Evolutionary conservation across 2,113 vertebrate species (phyloP).

Genomic region (Macheiramphus alcinus): DNA sequence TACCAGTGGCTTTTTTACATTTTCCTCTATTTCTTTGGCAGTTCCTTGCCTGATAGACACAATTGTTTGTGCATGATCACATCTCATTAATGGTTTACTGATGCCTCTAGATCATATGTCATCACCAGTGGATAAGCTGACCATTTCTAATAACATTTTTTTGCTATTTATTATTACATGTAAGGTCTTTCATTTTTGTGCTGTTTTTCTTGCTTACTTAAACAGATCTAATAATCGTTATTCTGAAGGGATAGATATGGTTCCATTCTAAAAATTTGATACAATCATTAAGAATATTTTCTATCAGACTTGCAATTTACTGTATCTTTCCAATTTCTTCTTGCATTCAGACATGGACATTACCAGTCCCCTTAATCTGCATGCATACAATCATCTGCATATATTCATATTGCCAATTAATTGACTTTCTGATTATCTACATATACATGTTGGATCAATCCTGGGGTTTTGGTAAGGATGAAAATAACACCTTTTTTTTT

Average conservation of each 20-base stretch:
- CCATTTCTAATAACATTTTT: background rate
- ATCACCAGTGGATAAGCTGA: background rate
- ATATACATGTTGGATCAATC: background rate
- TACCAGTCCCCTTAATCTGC: background rate
- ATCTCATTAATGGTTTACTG: background rate
- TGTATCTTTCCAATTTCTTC: background rate
- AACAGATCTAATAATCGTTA: background rate
- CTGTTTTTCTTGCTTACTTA: background rate
- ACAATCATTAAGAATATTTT: background rate
- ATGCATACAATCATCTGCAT: background rate
- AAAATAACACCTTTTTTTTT: background rate
- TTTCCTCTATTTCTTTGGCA: background rate
- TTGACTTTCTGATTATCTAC: background rate
- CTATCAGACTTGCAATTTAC: background rate
- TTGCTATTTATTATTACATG: background rate
- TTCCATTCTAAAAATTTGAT: background rate
- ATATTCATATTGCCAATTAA: background rate
- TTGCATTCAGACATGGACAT: background rate
- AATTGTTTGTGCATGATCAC: background rate
- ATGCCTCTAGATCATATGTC: background rate
- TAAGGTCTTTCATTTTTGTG: background rate
- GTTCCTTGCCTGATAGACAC: background rate
- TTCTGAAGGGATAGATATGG: background rate
- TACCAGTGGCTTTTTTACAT: background rate
- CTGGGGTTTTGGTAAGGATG: background rate